phyloP scores from a whole-genome alignment of 2,888 invertebrate species.

The Cataglyphis rosenhaueri region DNA sequence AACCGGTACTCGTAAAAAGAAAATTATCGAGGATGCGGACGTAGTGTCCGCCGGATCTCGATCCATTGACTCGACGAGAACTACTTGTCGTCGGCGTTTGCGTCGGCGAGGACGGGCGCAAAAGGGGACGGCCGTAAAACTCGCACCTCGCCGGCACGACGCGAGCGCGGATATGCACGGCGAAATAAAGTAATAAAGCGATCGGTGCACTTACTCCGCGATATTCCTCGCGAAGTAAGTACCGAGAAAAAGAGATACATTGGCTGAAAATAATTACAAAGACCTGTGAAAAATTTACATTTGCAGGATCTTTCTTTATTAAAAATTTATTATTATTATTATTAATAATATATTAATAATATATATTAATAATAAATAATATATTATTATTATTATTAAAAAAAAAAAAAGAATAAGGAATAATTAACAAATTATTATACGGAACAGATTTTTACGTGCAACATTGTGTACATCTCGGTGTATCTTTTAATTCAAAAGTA shows the following conservation, averaged over 20 bases:
- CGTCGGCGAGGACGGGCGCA: slow-evolving; percentile 46
- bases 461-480: background rate
- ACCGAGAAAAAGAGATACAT: background rate
- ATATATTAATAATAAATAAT: too few species aligned
- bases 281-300: background rate
- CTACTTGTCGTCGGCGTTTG: slow-evolving; percentile 43
- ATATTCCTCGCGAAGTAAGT: slow-evolving; percentile 11
- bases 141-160: slow-evolving; percentile 44
- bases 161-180: slow-evolving; percentile 29
- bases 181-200: slow-evolving; percentile 57
- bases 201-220: slow-evolving; percentile 38
- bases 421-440: background rate
- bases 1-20: slow-evolving; percentile 76
- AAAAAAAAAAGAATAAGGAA: background rate
- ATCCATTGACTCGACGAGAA: slow-evolving; percentile 54
- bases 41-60: slow-evolving; percentile 7
- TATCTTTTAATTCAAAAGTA: slow-evolving; percentile 10
- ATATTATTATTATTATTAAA: too few species aligned
- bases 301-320: background rate
- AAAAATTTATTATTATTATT: too few species aligned
- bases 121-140: slow-evolving; percentile 53
- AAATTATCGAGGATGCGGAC: slow-evolving; percentile 43
- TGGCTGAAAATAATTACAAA: background rate
- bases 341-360: too few species aligned
- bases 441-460: background rate